phyloP scores from a whole-genome alignment of 2,797 vertebrate species.

The Anguilla marmorata region DNA sequence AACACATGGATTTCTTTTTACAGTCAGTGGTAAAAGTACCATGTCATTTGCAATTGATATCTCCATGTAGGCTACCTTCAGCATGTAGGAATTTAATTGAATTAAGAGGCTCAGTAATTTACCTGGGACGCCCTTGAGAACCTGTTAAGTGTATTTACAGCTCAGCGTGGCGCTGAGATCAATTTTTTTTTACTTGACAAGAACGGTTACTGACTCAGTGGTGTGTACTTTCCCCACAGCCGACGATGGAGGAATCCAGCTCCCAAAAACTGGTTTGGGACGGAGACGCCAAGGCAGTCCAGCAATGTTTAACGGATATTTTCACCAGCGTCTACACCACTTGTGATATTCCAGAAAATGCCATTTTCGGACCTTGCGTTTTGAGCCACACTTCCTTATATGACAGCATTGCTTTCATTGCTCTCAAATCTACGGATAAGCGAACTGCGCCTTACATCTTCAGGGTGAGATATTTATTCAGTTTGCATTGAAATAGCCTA shows the following conservation, averaged over 20 bases:
- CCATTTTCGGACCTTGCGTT: constrained; percentile 81
- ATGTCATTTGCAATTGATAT: constrained; percentile 11
- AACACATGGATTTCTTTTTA: not conserved
- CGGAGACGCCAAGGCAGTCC: constrained; percentile 76
- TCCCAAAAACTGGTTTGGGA: constrained; percentile 72
- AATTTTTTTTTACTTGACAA: constrained; percentile 35
- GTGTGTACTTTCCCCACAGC: constrained; percentile 27
- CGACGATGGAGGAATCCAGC: constrained; percentile 72
- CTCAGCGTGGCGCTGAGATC: constrained; percentile 34
- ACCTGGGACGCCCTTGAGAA: constrained; percentile 52
- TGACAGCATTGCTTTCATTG: constrained; percentile 83
- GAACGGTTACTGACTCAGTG: constrained; percentile 4
- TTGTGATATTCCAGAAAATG: constrained; percentile 78
- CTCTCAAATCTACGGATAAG: constrained; percentile 81
- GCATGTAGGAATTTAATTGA: not conserved
- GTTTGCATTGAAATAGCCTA: not conserved
- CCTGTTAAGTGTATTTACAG: constrained; percentile 43
- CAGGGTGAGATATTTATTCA: constrained; percentile 66
- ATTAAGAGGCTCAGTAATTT: constrained; percentile 10
- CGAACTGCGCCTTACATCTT: constrained; percentile 80
- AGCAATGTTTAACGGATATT: constrained; percentile 81
- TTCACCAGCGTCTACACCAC: constrained; percentile 82
- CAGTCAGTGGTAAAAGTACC: not conserved
- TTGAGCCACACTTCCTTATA: constrained; percentile 81
- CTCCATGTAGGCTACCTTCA: constrained; percentile 2